Evolutionary conservation across 2,888 invertebrate species (phyloP).

Genomic region (Thecophora atra): DNA sequence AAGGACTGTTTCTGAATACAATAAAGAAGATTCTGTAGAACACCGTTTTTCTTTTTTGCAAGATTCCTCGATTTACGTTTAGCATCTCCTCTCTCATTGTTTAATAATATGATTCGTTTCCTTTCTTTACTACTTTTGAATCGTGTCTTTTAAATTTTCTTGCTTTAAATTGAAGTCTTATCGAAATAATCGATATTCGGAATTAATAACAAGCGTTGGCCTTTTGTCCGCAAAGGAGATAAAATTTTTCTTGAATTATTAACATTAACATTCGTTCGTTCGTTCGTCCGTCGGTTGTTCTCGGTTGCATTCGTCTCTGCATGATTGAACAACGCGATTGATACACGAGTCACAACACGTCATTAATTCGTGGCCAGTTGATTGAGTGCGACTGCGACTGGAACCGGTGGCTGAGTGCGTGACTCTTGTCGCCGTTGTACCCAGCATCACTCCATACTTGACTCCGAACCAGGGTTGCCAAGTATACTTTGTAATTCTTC

Average conservation of each 20-base stretch:
- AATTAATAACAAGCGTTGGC: not conserved
- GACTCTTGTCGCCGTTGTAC: not conserved
- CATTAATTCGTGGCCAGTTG: slow-evolving; percentile 26
- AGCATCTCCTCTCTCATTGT: too few species aligned
- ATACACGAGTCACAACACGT: slow-evolving; percentile 32
- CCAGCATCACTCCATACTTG: too few species aligned
- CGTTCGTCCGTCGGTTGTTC: too few species aligned
- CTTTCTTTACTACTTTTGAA: too few species aligned
- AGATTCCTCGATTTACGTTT: too few species aligned
- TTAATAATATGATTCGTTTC: too few species aligned
- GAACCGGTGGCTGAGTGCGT: not conserved
- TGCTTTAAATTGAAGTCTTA: not conserved
- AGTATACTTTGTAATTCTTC: too few species aligned
- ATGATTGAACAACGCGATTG: slow-evolving; percentile 22
- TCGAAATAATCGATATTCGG: not conserved
- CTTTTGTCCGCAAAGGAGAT: not conserved
- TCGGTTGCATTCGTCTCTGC: not conserved
- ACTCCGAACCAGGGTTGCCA: too few species aligned
- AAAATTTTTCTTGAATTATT: not conserved
- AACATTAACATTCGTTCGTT: not conserved
- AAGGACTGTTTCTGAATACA: too few species aligned
- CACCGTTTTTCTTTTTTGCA: too few species aligned
- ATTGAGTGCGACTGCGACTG: slow-evolving; percentile 12
- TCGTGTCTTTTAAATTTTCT: too few species aligned
- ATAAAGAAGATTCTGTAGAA: too few species aligned